A percentile compares a stretch with the other conserved stretches of the same genome.
Evolutionary conservation across 2,113 vertebrate species (phyloP).

Genomic region (Ailurus styani): DNA sequence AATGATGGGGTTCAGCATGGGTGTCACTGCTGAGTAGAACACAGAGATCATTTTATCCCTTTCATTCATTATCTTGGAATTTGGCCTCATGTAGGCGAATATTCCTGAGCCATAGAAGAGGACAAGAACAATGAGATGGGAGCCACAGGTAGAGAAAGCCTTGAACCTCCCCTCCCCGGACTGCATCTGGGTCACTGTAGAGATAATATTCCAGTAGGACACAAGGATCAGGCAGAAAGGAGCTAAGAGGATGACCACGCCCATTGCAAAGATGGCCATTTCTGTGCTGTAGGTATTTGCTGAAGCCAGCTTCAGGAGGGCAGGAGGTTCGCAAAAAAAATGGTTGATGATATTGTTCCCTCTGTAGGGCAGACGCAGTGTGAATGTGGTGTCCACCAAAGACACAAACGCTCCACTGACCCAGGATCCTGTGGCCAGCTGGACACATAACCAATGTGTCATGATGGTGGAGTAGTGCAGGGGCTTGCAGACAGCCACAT

Average conservation of each 20-base stretch:
- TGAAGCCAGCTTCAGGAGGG: slow-evolving; percentile 68
- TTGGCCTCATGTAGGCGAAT: slow-evolving; percentile 72
- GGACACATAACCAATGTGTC: slow-evolving; percentile 30
- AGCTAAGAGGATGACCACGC: slow-evolving; percentile 49
- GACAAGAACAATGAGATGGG: slow-evolving; percentile 50
- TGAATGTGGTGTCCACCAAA: slow-evolving; percentile 58
- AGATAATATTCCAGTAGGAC: slow-evolving; percentile 62
- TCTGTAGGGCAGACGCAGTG: slow-evolving; percentile 49
- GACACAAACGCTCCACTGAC: slow-evolving; percentile 53
- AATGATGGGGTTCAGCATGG: slow-evolving; percentile 73
- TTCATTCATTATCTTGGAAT: slow-evolving; percentile 58
- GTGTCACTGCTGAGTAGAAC: slow-evolving; percentile 69
- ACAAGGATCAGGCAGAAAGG: slow-evolving; percentile 62
- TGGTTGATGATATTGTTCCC: slow-evolving; percentile 65
- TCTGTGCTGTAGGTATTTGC: slow-evolving; percentile 59
- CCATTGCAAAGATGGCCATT: slow-evolving; percentile 67
- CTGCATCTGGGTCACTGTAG: slow-evolving; percentile 46
- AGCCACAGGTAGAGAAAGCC: slow-evolving; percentile 58
- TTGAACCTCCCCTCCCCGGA: slow-evolving; percentile 48
- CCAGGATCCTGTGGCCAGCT: slow-evolving; percentile 55
- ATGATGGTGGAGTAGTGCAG: slow-evolving; percentile 69
- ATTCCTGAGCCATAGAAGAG: slow-evolving; percentile 68
- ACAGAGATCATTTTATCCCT: slow-evolving; percentile 67
- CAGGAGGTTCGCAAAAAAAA: slow-evolving; percentile 74
- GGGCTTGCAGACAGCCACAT: slow-evolving; percentile 72